phyloP scores from a whole-genome alignment of 2,113 vertebrate species.

The Apteryx mantelli region DNA sequence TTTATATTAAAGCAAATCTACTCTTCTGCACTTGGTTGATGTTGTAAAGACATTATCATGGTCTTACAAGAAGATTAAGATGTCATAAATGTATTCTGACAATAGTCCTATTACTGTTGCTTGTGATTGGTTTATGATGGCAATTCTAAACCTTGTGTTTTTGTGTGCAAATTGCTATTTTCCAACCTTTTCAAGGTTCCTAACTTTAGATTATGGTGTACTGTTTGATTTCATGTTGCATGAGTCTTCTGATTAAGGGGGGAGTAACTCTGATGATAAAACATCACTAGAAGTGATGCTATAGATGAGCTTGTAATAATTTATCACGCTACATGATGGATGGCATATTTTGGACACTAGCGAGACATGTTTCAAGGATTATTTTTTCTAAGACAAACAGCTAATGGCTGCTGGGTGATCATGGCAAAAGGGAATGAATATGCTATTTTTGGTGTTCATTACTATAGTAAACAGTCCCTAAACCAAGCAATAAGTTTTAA shows the following conservation, averaged over 20 bases:
- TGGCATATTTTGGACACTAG: neutral
- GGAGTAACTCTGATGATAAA: slow-evolving; percentile 50
- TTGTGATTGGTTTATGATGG: slow-evolving; percentile 48
- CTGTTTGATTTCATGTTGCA: slow-evolving; percentile 31
- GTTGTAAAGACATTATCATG: neutral
- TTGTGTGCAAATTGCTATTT: slow-evolving; percentile 58
- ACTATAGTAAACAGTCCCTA: neutral
- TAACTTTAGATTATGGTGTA: slow-evolving; percentile 31
- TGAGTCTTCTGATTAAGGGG: slow-evolving; percentile 62
- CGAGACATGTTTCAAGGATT: slow-evolving; percentile 30
- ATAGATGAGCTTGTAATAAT: neutral
- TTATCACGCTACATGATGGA: neutral
- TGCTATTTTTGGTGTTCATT: neutral
- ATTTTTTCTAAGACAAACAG: slow-evolving; percentile 16
- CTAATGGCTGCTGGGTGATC: neutral
- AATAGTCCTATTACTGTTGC: neutral
- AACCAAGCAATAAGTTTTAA: neutral
- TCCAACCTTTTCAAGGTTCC: slow-evolving; percentile 35
- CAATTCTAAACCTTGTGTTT: slow-evolving; percentile 38
- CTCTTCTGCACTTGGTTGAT: slow-evolving; percentile 35
- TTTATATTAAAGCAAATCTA: neutral
- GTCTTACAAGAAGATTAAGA: slow-evolving; percentile 60
- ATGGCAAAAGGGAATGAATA: neutral
- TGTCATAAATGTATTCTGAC: slow-evolving; percentile 39
- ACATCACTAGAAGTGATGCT: neutral